Evolutionary conservation across 2,113 vertebrate species (phyloP).

Genomic region (Orycteropus afer): DNA sequence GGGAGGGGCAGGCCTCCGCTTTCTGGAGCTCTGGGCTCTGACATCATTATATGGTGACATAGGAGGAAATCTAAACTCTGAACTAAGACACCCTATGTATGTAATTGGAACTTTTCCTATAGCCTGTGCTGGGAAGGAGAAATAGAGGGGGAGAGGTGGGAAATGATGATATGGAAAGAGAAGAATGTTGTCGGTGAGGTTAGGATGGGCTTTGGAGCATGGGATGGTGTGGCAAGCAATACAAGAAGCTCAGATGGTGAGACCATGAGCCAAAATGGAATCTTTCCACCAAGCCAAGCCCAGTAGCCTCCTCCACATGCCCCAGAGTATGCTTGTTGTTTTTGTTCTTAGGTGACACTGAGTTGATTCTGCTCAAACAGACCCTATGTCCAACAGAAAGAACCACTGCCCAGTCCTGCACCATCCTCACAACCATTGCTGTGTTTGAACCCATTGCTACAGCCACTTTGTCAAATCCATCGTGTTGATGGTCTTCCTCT

Average conservation of each 20-base stretch:
- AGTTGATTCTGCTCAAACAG: too few relatives aligned
- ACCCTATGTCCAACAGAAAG: too few relatives aligned
- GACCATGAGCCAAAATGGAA: background rate
- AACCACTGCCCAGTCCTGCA: too few relatives aligned
- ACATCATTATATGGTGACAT: background rate
- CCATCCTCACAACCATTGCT: too few relatives aligned
- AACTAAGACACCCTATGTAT: background rate
- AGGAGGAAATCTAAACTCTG: background rate
- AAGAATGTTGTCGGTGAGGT: background rate
- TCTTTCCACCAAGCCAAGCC: background rate
- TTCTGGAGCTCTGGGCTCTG: background rate
- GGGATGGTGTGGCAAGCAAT: background rate
- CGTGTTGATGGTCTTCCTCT: too few relatives aligned
- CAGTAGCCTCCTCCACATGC: background rate
- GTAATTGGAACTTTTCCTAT: background rate
- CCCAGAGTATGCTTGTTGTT: too few relatives aligned
- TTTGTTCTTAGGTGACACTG: too few relatives aligned
- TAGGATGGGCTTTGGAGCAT: background rate
- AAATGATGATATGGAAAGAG: background rate
- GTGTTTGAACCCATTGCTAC: too few relatives aligned
- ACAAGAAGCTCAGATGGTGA: background rate
- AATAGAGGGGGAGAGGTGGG: background rate
- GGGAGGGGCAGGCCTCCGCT: background rate
- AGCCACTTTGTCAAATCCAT: too few relatives aligned
- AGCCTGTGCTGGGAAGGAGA: background rate